Percentiles rank a stretch among this genome's conserved stretches.
These are phyloP conservation scores for Bovichtus variegatus DNA, from an alignment of 2,797 vertebrate species.

Conservation along the genomic window DNA sequence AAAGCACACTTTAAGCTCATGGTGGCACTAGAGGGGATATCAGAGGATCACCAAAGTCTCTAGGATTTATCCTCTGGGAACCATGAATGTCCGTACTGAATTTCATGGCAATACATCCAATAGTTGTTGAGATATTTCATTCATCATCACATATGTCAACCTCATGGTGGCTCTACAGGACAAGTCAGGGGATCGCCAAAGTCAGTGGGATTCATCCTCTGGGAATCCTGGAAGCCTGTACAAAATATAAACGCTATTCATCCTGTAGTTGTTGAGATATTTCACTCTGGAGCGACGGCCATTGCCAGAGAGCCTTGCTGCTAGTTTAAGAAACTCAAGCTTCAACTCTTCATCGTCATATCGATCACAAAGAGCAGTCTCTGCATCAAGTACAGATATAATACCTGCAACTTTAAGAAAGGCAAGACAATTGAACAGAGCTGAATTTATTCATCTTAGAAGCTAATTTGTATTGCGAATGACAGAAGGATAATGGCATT, in stretches of 20 bases:
- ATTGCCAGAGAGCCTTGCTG: background rate
- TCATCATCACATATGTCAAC: background rate
- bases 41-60: background rate
- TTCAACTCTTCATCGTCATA: background rate
- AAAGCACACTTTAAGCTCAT: background rate
- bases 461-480: constrained; percentile 25
- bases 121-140: too few relatives aligned
- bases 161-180: background rate
- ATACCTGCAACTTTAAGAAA: background rate
- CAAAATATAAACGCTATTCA: background rate
- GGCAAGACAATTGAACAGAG: background rate
- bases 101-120: background rate
- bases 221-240: background rate
- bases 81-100: background rate
- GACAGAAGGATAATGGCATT: constrained; percentile 46
- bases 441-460: constrained; percentile 9
- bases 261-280: background rate
- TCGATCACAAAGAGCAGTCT: background rate
- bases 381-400: background rate
- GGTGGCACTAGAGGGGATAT: background rate
- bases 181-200: background rate
- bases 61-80: background rate
- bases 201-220: background rate
- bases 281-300: background rate
- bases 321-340: background rate